phyloP scores from a whole-genome alignment of 2,888 invertebrate genomes.

The Brenthis ino region DNA sequence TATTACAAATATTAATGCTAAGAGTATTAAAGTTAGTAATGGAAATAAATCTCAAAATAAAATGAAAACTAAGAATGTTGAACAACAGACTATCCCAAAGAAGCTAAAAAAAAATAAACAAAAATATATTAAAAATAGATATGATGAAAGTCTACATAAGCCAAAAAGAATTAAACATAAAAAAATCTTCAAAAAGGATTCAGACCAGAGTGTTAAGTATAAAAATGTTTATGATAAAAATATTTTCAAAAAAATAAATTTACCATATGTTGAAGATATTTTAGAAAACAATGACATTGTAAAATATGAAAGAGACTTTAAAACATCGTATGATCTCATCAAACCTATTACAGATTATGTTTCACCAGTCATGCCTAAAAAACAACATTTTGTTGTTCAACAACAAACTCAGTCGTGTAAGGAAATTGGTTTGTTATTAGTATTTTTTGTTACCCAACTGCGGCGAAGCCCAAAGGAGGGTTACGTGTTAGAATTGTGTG shows the following conservation, averaged over 20 bases:
- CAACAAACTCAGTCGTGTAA: conserved; percentile 18
- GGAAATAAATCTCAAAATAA: not conserved
- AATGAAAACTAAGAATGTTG: conserved; percentile 22
- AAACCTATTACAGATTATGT: conserved; percentile 47
- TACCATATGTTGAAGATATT: not conserved
- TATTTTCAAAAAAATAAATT: not conserved
- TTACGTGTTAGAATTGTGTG: too few species aligned
- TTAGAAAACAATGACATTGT: not conserved
- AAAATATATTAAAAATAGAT: too few species aligned
- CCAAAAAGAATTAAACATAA: conserved; percentile 3
- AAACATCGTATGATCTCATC: conserved; percentile 62
- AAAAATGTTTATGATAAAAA: not conserved
- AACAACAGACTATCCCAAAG: conserved; percentile 25
- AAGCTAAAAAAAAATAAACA: too few species aligned
- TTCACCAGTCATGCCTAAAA: not conserved
- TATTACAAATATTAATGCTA: conserved; percentile 21
- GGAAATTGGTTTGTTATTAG: not conserved
- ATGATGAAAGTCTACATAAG: too few species aligned
- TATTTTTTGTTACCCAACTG: not conserved
- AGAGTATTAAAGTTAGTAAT: not conserved
- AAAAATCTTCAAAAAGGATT: not conserved
- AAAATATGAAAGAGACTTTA: conserved; percentile 21
- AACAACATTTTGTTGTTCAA: conserved; percentile 2
- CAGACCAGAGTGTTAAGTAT: not conserved
- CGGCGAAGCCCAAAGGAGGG: too few species aligned